Base-by-base conservation (phyloP, 92 coral and sea anemone genomes). In the Bergia puertoricense region DNA sequence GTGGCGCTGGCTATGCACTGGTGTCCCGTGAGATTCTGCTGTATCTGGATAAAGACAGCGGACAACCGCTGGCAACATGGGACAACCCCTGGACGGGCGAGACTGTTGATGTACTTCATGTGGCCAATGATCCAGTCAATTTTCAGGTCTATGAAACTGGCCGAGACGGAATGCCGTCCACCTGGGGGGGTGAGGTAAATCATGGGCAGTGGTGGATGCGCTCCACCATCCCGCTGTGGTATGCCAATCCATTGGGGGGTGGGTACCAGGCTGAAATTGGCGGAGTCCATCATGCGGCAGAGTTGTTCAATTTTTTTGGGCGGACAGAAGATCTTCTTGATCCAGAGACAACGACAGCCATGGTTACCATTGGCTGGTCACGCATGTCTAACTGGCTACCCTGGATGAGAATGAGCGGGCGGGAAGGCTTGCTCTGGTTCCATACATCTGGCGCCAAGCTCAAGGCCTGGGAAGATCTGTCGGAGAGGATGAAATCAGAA, bases 121-220 rank as follows among this genome's bases (percentile, higher is more conserved):
- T 79, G 40, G 83, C 83, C 22, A 79, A 79, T 8, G 83, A 79
- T 41, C 83, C 83, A 8, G 83, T 79, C 16, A 79, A 79, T 22
- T 40, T 30, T 16, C 76, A 37, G 41, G 38, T 30, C 38, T 23
- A 23, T 23, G 73, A 18, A 66, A 66, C 73, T 18, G 73, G 37
- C 37, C 73, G 73, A 23, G 37, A 66, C 41, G 41, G 39, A 50
- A 50, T 50, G 76, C 76, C 39, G 18, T 71, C 10, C 76, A 10
- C 39, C 76, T 71, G 39, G 39, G 67, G 67, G 2, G 67, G 20
- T 18, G 20, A 23, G 76, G 23, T 40, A 37, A 38, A 74, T 5
- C 41, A 40, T 6, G 46, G 46, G 41, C 45, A 15, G 44, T 13
- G 79, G 22, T 75, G 79, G 79, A 11, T 40, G 79, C n/a, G 50